These are phyloP conservation scores for Drosophila equinoxialis DNA, from an alignment of 1,140 invertebrate genomes.

Conservation along the genomic window DNA sequence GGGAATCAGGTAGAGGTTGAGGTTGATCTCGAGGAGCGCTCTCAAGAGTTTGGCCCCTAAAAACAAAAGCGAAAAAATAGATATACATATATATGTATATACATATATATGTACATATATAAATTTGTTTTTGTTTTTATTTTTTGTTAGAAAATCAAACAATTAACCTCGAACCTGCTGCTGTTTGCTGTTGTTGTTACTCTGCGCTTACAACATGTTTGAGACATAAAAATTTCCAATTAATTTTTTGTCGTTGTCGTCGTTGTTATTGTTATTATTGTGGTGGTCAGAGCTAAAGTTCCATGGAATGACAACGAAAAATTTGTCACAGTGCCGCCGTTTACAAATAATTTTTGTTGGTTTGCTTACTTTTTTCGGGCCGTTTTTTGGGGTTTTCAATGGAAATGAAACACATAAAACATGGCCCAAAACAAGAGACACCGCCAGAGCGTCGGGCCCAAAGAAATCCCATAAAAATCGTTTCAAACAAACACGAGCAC, in stretches of 20 bases:
- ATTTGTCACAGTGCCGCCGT: constrained; percentile 75
- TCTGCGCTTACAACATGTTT: constrained; percentile 74
- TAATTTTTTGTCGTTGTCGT: constrained; percentile 57
- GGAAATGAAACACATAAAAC: constrained; percentile 80
- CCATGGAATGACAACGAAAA: constrained; percentile 69
- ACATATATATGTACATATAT: background rate
- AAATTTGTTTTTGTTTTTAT: constrained; percentile 41
- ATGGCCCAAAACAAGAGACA: constrained; percentile 64
- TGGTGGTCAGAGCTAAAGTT: constrained; percentile 59
- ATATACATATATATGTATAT: too few relatives aligned
- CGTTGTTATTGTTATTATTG: constrained; percentile 57
- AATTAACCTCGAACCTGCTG: constrained; percentile 78
- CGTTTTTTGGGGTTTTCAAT: constrained; percentile 72
- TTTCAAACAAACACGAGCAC: constrained; percentile 4
- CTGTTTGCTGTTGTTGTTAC: constrained; percentile 25
- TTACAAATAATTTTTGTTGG: constrained; percentile 77
- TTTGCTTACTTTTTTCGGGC: constrained; percentile 44
- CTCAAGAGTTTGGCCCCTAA: constrained; percentile 42
- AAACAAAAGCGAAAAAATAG: constrained; percentile 33
- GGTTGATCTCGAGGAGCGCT: constrained; percentile 34
- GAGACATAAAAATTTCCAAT: constrained; percentile 81
- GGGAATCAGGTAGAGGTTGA: constrained; percentile 25
- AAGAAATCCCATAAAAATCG: constrained; percentile 24
- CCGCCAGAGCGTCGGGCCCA: constrained; percentile 36
- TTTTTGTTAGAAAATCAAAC: constrained; percentile 80